Base-by-base conservation (phyloP, 2,888 invertebrate genomes). In the Diplazon laetatorius region DNA sequence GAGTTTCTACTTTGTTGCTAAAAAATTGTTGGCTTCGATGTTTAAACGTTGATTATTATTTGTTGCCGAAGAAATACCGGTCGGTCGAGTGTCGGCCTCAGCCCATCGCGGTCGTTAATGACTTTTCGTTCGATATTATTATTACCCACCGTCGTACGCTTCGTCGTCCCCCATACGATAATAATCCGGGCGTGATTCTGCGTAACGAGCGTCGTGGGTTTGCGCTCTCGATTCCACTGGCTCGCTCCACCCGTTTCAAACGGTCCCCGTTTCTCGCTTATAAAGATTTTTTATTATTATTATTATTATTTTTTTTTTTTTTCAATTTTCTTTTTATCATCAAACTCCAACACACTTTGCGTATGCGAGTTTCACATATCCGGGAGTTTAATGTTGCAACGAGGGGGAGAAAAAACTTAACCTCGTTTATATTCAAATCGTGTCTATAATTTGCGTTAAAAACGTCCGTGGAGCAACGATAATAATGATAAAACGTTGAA, bases 41-140 rank as follows among this genome's bases (percentile, higher is more conserved):
- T 76, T n/a, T 62, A 14, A 46, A 68, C 52, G 42, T 66, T 55
- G 39, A 80, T 83, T 83, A 78, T 82, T 72, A 75, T 80, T 76
- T 72, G 76, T 77, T 85, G 30, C 74, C 79, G 74, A 60, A 76
- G 66, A 52, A 59, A 59, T 69, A 62, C 48, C 42, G 59, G 57
- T 50, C 60, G 30, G 35, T 46, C 69, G 37, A 39, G 59, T 68
- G 57, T 76, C 55, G n/a, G 48, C 48, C 68, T 46, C 62, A n/a
- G 65, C 20, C 46, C 48, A 20, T 48, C 12, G 22, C n/a, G n/a
- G n/a, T 62, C 44, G 46, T 60, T 69, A 73, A 73, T 63, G 77
- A 73, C 68, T 69, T 69, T 72, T 73, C 68, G 72, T 55, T 77
- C 14, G 37, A 76, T 60, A 77, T 77, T 66, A 65, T 42, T 52